A percentile compares a stretch with the other conserved stretches of the same genome.
Conservation (phyloP, 2,113 vertebrate species). For the Nipponia nippon region DNA sequence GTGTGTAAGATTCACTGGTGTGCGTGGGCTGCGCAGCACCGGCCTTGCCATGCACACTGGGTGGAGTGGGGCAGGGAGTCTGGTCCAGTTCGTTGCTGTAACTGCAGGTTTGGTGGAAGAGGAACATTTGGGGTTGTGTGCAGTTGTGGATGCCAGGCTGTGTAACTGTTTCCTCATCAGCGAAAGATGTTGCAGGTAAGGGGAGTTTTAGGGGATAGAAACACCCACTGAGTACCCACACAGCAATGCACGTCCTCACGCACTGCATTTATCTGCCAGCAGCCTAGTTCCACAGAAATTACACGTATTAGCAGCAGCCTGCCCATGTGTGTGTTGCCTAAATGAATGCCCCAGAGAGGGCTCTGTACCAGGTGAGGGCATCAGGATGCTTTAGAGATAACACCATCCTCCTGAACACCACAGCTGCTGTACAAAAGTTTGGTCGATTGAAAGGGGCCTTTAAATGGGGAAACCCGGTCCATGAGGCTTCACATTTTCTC, state of each 20-base stretch:
- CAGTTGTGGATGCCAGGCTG: not conserved
- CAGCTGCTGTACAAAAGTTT: not conserved
- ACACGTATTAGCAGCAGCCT: not conserved
- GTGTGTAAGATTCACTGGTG: not conserved
- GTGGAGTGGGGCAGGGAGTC: fast-evolving
- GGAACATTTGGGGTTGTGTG: not conserved
- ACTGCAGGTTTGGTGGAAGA: not conserved
- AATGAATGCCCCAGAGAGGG: not conserved
- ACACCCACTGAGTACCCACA: not conserved
- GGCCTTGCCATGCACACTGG: not conserved
- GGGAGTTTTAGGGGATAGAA: not conserved
- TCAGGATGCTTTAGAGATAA: not conserved
- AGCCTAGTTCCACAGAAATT: not conserved
- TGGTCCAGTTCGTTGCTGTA: not conserved
- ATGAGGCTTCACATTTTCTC: not conserved
- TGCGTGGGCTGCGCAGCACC: not conserved
- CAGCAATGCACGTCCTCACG: not conserved
- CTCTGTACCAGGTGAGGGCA: not conserved
- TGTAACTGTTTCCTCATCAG: not conserved
- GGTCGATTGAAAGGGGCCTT: not conserved
- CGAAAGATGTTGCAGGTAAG: not conserved
- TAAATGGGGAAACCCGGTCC: not conserved
- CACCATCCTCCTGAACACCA: not conserved
- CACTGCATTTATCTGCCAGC: not conserved
- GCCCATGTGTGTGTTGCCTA: not conserved